Conservation (phyloP, 2,888 invertebrate species). For the Resseliella maxima region DNA sequence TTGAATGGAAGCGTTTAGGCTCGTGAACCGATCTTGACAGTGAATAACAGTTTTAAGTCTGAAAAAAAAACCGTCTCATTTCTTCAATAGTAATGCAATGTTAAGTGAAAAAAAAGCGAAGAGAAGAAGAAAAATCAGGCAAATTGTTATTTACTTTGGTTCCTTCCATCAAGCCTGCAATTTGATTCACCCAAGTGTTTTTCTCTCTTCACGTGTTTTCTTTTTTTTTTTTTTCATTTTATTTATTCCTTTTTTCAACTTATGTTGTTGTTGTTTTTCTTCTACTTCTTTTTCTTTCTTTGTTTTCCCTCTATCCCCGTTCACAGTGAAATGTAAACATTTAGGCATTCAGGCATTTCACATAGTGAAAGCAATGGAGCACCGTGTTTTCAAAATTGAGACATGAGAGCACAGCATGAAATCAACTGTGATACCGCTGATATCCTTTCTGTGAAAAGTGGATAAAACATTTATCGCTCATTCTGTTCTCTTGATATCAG, state of each 20-base stretch:
- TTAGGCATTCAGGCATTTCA: slow-evolving; percentile 2
- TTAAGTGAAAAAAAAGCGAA: not conserved
- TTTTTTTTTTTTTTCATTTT: not conserved
- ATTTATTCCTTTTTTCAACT: slow-evolving; percentile 3
- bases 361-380: not conserved
- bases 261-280: not conserved
- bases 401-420: slow-evolving; percentile 3
- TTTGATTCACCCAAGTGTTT: slow-evolving; percentile 40
- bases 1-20: not conserved
- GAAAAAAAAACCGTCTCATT: not conserved
- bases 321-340: slow-evolving; percentile 4
- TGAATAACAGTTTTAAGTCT: not conserved
- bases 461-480: not conserved
- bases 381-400: slow-evolving; percentile 27
- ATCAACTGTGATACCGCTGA: slow-evolving; percentile 46
- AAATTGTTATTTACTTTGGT: slow-evolving; percentile 23
- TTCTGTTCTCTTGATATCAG: not conserved
- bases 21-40: slow-evolving; percentile 8
- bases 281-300: not conserved
- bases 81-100: not conserved
- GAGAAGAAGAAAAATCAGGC: not conserved
- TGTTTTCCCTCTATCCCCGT: not conserved
- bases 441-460: slow-evolving; percentile 25
- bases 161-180: not conserved
- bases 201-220: not conserved